These are phyloP conservation scores for Carcinoscorpius rotundicauda DNA, from an alignment of 1,140 invertebrate species.

Conservation along the genomic window DNA sequence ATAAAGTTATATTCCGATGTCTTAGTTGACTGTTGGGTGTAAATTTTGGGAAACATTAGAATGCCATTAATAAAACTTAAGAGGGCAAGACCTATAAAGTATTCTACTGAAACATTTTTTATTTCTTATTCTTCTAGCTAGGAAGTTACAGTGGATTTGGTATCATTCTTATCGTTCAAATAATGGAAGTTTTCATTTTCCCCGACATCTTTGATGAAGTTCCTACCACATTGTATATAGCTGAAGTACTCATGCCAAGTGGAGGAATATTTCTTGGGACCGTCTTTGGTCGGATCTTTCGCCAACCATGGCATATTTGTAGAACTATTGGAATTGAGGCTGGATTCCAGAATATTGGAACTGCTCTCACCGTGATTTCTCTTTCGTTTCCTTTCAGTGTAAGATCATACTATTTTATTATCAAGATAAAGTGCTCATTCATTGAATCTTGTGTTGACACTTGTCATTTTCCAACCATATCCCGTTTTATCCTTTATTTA, in stretches of 20 bases:
- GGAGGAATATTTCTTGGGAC: conserved; percentile 33
- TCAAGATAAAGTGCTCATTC: too few species aligned
- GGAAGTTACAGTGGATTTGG: conserved; percentile 26
- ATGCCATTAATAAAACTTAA: too few species aligned
- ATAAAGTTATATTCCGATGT: too few species aligned
- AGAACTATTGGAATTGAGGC: conserved; percentile 36
- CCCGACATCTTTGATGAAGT: conserved; percentile 30
- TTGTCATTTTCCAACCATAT: too few species aligned
- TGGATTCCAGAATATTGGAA: conserved; percentile 36
- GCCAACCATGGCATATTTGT: conserved; percentile 25
- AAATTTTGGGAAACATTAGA: too few species aligned
- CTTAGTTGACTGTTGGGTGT: too few species aligned
- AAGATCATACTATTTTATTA: neutral
- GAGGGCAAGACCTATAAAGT: too few species aligned
- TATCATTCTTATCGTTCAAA: conserved; percentile 26
- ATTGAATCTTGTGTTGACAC: too few species aligned
- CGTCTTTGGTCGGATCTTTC: conserved; percentile 28
- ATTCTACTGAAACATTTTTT: too few species aligned
- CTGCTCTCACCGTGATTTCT: conserved; percentile 27
- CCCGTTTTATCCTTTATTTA: too few species aligned
- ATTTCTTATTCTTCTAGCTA: conserved; percentile 13
- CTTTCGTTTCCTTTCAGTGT: conserved; percentile 26
- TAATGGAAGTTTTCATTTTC: conserved; percentile 26
- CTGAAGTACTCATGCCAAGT: conserved; percentile 29
- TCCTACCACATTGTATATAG: conserved; percentile 30